These are phyloP conservation scores for Chymomyza procnemis DNA, from an alignment of 2,888 invertebrate species.

Conservation along the genomic window DNA sequence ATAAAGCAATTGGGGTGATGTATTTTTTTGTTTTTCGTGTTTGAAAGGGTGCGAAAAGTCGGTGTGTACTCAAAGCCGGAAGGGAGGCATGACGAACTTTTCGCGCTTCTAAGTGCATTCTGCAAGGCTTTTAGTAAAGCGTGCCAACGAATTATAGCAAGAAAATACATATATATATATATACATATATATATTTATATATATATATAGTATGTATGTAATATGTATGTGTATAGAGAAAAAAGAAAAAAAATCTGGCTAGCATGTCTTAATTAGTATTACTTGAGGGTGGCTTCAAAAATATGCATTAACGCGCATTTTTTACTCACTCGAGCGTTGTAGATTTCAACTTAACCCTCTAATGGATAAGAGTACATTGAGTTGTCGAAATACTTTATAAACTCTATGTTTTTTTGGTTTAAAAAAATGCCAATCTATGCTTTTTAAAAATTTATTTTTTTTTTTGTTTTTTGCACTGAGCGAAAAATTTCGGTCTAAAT, in stretches of 20 bases:
- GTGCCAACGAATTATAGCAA: slow-evolving; percentile 4
- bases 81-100: slow-evolving; percentile 1
- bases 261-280: slow-evolving; percentile 20
- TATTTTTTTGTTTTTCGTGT: background rate
- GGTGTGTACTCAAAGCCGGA: slow-evolving; percentile 1
- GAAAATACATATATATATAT: background rate
- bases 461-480: too few species aligned
- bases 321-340: background rate
- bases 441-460: too few species aligned
- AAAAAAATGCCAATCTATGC: too few species aligned
- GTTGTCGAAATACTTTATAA: too few species aligned
- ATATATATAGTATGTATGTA: too few species aligned
- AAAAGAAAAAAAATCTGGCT: background rate
- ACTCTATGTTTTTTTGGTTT: too few species aligned
- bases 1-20: background rate
- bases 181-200: too few species aligned
- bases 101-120: slow-evolving; percentile 1
- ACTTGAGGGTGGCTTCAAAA: background rate
- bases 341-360: background rate
- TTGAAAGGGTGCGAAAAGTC: slow-evolving; percentile 14
- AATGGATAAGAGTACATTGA: background rate
- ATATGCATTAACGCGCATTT: background rate
- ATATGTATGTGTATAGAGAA: too few species aligned
- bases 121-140: slow-evolving; percentile 1
- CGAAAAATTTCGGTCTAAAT: too few species aligned